Conservation (phyloP, 2,113 vertebrate genomes). For the Pelusios castaneus region DNA sequence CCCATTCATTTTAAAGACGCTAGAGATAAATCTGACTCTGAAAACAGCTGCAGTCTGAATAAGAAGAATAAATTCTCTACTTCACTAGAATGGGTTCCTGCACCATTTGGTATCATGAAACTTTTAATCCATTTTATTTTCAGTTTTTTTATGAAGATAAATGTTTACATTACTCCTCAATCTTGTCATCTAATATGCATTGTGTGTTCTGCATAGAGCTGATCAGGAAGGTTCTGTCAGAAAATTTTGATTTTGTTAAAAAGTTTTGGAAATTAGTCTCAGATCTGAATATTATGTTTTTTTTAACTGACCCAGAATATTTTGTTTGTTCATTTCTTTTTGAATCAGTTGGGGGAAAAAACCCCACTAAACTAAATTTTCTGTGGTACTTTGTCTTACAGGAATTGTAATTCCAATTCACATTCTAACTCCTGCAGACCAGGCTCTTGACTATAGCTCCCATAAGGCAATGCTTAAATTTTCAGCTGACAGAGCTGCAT, state of each 20-base stretch:
- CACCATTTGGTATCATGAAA: conserved; percentile 22
- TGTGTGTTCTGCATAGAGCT: background rate
- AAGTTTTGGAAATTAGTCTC: background rate
- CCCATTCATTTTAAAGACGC: conserved; percentile 42
- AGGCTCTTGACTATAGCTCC: background rate
- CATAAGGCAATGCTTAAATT: accelerated
- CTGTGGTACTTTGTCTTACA: background rate
- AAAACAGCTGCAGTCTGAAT: background rate
- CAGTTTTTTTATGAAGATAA: background rate
- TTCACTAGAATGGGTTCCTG: background rate
- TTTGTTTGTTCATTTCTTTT: background rate
- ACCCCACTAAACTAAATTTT: background rate
- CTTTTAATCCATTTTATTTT: background rate
- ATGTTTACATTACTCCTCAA: background rate
- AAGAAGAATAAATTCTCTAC: background rate
- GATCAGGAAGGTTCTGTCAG: too few relatives aligned
- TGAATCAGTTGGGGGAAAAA: background rate
- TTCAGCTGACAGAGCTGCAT: conserved; percentile 1
- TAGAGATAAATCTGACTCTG: background rate
- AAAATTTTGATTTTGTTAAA: background rate
- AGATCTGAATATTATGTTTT: background rate
- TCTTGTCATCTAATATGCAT: background rate
- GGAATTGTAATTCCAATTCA: background rate
- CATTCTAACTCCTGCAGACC: background rate
- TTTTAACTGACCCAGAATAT: background rate